Conservation (phyloP, 2,888 invertebrate species). For the Siphlonurus alternatus region DNA sequence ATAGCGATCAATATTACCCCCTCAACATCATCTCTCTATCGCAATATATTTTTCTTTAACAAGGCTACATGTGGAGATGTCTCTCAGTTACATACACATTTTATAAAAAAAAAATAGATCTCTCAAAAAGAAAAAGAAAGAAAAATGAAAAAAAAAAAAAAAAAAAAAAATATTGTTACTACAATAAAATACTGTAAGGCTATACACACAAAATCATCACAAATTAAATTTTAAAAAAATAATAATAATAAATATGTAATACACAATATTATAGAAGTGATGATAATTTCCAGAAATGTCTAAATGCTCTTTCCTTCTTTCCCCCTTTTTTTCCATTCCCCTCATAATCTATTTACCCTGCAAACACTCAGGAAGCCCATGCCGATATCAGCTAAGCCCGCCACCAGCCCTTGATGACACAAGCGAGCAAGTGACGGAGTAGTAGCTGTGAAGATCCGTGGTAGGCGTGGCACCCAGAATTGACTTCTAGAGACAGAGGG, state of each 20-base stretch:
- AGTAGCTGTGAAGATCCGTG: background rate
- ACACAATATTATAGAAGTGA: too few relatives aligned
- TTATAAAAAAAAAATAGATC: too few relatives aligned
- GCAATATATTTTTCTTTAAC: background rate
- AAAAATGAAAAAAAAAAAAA: too few relatives aligned
- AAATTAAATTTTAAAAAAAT: too few relatives aligned
- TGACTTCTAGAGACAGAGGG: background rate
- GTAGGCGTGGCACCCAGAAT: too few relatives aligned
- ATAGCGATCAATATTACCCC: background rate
- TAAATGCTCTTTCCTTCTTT: background rate
- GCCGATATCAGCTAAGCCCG: background rate
- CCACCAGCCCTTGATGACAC: too few relatives aligned
- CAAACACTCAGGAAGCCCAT: background rate
- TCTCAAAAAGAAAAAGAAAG: background rate
- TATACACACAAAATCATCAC: too few relatives aligned
- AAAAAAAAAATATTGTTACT: too few relatives aligned
- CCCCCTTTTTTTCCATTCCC: background rate
- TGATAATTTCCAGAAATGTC: too few relatives aligned
- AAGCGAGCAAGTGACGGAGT: background rate
- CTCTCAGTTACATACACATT: background rate
- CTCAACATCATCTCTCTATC: background rate
- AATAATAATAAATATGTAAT: too few relatives aligned
- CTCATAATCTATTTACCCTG: too few relatives aligned
- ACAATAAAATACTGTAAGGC: too few relatives aligned
- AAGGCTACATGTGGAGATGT: background rate